Evolutionary conservation across 2,113 vertebrate genomes (phyloP), one percentile per base, ranked within the genome.

Genomic region (Platysternon megacephalum): DNA sequence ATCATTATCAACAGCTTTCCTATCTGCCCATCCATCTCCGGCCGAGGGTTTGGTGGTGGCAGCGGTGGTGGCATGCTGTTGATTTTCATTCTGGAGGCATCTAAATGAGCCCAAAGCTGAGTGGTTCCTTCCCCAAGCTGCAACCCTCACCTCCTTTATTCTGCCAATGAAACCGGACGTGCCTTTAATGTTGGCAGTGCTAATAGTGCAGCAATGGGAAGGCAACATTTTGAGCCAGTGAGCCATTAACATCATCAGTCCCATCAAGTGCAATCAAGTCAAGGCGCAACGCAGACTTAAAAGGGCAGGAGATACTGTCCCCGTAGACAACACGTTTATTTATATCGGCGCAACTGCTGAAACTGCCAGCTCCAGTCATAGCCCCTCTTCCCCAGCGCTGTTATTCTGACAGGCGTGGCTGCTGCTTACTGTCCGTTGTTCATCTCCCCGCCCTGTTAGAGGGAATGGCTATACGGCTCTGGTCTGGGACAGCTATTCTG

Each of bases 1-100:
- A 87, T 19, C 52, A 49, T 96, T 95, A 97, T 90, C 93, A 28
- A 86, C 26, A 82, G 90, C 65, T 93, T 93, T 92, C 94, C 85
- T 81, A 2, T 96, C 95, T 76, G 84, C 29, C 51, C 76, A 74
- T 88, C 80, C 42, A 26, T 35, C 78, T 93, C 52, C 46, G 65
- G 52, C 76, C 83, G 76, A 87, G 83, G 86, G 85, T 52, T 79
- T 46, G 84, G 55, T 82, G 42, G 82, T 24, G n/a, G 42, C 35
- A 58, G n/a, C 5, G 35, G 35, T 88, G 87, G 65, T 28, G 79
- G 21, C 46, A 8, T 39, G 13, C 11, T 29, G 26, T 1, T 78
- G 55, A 76, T 97, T 82, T 85, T 89, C 82, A 78, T 91, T 84
- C 82, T 48, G 46, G 84, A 53, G 87, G 22, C 48, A 28, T 85